A percentile compares a stretch with the other conserved stretches of the same genome.
Evolutionary conservation across 2,113 vertebrate species (phyloP).

Genomic region (Corythaeola cristata): DNA sequence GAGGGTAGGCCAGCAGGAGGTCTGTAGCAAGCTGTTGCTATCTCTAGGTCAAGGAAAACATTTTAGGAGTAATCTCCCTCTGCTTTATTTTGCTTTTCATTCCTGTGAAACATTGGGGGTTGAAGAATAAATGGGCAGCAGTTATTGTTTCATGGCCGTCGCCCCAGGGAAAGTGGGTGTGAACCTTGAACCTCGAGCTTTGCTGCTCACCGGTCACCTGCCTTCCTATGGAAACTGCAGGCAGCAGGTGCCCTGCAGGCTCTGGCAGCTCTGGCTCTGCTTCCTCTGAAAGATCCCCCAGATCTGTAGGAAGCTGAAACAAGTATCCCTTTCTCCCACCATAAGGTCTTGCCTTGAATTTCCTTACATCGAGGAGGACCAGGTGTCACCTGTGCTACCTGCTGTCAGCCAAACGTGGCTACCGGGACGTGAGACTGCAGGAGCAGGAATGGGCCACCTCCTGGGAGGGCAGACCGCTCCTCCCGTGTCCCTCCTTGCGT

Average conservation of each 20-base stretch:
- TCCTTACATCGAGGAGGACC: background rate
- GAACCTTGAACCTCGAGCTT: background rate
- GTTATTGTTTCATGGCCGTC: background rate
- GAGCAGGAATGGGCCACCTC: background rate
- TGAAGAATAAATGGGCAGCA: background rate
- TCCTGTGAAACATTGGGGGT: background rate
- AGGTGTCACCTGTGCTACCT: background rate
- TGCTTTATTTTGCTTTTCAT: conserved; percentile 9
- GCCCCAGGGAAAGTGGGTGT: background rate
- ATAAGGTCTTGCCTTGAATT: background rate
- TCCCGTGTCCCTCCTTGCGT: background rate
- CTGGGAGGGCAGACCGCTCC: background rate
- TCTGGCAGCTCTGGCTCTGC: fast-evolving
- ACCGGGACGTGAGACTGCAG: fast-evolving
- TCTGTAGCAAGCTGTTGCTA: background rate
- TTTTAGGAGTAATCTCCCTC: background rate
- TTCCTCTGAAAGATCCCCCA: background rate
- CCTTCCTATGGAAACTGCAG: background rate
- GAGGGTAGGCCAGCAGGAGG: background rate
- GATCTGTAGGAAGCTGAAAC: background rate
- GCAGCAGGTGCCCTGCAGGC: background rate
- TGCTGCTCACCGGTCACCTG: fast-evolving
- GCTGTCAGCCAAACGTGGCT: background rate
- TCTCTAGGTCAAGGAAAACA: conserved; percentile 7
- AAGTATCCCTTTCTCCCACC: background rate